Evolutionary conservation across 2,888 invertebrate genomes (phyloP).

Genomic region (Glyphotaelius pellucidus): DNA sequence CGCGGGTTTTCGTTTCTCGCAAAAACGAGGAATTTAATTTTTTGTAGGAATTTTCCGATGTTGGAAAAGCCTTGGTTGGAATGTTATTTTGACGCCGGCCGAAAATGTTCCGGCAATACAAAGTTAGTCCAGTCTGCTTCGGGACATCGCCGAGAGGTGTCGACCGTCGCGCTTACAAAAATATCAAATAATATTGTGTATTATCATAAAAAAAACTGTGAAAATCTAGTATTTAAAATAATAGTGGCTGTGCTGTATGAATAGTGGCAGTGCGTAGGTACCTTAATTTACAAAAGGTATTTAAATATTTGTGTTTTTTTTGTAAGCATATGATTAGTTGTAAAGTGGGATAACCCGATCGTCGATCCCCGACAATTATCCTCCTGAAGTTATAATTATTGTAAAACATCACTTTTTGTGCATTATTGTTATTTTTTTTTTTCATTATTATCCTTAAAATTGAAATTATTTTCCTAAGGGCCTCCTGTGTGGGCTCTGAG

Average conservation of each 20-base stretch:
- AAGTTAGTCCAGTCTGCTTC: constrained; percentile 16
- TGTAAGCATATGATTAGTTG: too few relatives aligned
- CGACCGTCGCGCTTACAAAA: neutral
- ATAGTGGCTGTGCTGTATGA: too few relatives aligned
- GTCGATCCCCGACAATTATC: too few relatives aligned
- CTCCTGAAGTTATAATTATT: too few relatives aligned
- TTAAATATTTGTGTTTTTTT: too few relatives aligned
- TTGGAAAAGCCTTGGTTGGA: neutral
- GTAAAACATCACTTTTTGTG: too few relatives aligned
- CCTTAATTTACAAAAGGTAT: neutral
- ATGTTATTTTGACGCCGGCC: neutral
- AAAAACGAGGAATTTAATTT: neutral
- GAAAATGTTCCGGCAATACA: neutral
- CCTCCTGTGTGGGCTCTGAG: too few relatives aligned
- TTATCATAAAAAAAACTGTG: neutral
- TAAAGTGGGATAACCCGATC: too few relatives aligned
- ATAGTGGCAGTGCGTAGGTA: neutral
- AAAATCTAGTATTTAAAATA: neutral
- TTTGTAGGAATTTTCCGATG: neutral
- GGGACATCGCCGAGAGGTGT: constrained; percentile 6
- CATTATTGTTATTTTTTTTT: too few relatives aligned
- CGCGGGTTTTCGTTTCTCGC: neutral
- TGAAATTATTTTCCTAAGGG: too few relatives aligned
- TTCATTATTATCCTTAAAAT: too few relatives aligned
- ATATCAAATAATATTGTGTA: neutral